phyloP scores from a whole-genome alignment of 2,113 vertebrate species.

The Aythya baeri region DNA sequence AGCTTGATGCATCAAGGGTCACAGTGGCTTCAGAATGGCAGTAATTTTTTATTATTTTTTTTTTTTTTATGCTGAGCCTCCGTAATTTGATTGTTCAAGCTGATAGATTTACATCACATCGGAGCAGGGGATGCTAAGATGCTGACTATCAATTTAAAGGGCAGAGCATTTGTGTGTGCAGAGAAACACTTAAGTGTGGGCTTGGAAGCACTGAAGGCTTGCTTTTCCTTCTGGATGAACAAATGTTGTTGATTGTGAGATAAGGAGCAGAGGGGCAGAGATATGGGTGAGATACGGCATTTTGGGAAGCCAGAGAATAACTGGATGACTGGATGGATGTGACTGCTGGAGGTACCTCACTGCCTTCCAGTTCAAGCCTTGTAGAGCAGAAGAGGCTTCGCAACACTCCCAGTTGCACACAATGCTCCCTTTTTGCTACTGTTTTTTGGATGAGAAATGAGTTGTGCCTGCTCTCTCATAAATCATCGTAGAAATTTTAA shows the following conservation, averaged over 20 bases:
- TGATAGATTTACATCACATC: not conserved
- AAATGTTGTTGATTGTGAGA: accelerated
- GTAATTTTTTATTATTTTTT: not conserved
- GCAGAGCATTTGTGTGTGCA: not conserved
- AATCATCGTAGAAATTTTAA: not conserved
- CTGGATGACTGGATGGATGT: not conserved
- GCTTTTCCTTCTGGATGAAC: not conserved
- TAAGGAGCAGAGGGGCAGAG: accelerated
- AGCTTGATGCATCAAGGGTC: slow-evolving; percentile 54
- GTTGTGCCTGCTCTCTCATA: not conserved
- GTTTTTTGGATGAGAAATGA: not conserved
- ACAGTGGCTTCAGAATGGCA: not conserved
- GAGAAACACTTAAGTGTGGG: not conserved
- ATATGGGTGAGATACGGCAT: accelerated
- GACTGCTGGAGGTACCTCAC: not conserved
- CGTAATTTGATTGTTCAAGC: not conserved
- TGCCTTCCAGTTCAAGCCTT: not conserved
- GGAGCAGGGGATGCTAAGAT: not conserved
- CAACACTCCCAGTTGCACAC: not conserved
- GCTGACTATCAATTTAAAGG: not conserved
- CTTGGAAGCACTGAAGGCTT: not conserved
- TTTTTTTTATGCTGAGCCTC: slow-evolving; percentile 38
- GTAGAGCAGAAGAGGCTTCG: no score
- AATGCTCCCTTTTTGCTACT: not conserved
- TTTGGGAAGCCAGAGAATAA: not conserved